phyloP scores from a whole-genome alignment of 2,113 vertebrate species.

The Ceyx cyanopectus region DNA sequence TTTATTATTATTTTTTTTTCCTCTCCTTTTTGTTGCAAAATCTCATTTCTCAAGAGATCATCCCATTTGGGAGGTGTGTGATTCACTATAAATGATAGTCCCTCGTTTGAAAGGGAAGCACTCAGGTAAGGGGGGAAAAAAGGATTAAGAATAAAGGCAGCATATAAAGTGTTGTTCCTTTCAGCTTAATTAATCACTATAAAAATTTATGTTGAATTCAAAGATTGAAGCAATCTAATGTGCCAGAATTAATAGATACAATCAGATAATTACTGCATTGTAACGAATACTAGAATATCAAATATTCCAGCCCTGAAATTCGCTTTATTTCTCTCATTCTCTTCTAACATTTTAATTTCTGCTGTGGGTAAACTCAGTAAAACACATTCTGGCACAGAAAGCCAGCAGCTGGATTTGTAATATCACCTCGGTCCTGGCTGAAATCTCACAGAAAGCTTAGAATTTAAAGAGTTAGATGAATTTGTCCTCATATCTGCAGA shows the following conservation, averaged over 20 bases:
- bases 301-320: conserved; percentile 6
- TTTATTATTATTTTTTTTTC: neutral
- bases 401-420: neutral
- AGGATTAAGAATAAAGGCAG: neutral
- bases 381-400: neutral
- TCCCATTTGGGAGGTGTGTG: conserved; percentile 20
- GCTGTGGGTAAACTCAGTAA: neutral
- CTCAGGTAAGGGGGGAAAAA: neutral
- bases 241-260: conserved; percentile 54
- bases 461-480: neutral
- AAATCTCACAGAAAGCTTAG: neutral
- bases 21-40: neutral
- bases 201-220: conserved; percentile 28
- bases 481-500: neutral
- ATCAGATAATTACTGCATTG: conserved; percentile 44
- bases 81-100: conserved; percentile 3
- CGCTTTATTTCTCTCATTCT: neutral
- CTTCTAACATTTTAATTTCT: neutral
- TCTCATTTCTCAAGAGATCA: conserved; percentile 45
- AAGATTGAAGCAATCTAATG: conserved; percentile 4
- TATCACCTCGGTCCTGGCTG: neutral
- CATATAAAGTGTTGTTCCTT: neutral
- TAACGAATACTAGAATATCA: conserved; percentile 35
- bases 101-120: neutral
- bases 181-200: conserved; percentile 36